Evolutionary conservation across 92 coral and sea anemone genomes (phyloP), one percentile per base, ranked within the genome.

Genomic region (Micromussa lordhowensis): DNA sequence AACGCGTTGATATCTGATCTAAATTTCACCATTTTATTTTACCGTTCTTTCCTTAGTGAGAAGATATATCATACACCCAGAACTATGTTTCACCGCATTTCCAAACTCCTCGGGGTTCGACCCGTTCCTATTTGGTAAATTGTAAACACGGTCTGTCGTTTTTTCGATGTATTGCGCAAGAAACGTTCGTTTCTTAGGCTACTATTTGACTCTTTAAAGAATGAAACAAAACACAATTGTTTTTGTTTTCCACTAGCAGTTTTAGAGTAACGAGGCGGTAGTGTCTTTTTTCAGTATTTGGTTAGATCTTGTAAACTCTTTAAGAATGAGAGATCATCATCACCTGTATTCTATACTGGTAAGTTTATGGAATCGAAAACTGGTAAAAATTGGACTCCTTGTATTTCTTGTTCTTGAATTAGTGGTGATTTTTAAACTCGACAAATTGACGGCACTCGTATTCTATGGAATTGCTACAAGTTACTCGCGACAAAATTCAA

Each of bases 281-380:
- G 2, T 3, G 34, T 26, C 15, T 14, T 12, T 54, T 5, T 58
- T 58, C 17, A 2, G 2, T 4, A 71, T n/a, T n/a, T n/a, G n/a
- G n/a, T n/a, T n/a, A n/a, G n/a, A n/a, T n/a, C n/a, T n/a, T n/a
- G n/a, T n/a, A n/a, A 22, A 73, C 51, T 73, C 26, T 17, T 14
- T 9, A 5, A 73, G 36, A 73, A 73, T 73, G 51, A 73, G 49
- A 73, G 13, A 7, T 4, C 3, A 1, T 19, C 19, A 35, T 18
- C 53, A 73, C 4, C 28, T 19, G 1, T 38, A 6, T 9, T 19
- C 53, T 7, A 17, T 28, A 35, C 15, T 73, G 53, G 6, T 8
- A 34, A 21, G 48, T 36, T 21, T 73, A 17, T 73, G 78, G 78
- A 73, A 73, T 8, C 78, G 51, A 73, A 73, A 73, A 73, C 44